Percentiles rank a stretch among this genome's conserved stretches.
phyloP scores from a whole-genome alignment of 2,888 invertebrate species.

The Amorpha juglandis region DNA sequence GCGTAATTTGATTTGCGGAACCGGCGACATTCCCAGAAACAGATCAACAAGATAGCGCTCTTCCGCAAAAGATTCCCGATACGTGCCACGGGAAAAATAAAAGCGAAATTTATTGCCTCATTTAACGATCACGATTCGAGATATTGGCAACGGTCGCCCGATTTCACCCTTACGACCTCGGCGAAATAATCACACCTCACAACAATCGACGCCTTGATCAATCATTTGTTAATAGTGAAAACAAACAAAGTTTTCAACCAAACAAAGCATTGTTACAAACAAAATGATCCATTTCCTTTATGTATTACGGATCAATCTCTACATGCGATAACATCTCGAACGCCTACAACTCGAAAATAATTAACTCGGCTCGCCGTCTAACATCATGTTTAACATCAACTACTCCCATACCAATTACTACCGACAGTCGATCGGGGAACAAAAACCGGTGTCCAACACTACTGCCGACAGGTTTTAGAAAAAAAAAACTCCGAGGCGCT shows the following conservation, averaged over 20 bases:
- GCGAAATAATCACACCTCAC: slow-evolving; percentile 1
- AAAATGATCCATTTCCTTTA: slow-evolving; percentile 70
- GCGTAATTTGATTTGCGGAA: slow-evolving; percentile 76
- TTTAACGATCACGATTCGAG: slow-evolving; percentile 44
- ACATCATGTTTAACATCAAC: slow-evolving; percentile 80
- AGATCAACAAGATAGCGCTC: slow-evolving; percentile 60
- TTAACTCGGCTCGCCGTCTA: slow-evolving; percentile 77
- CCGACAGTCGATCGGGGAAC: slow-evolving; percentile 73
- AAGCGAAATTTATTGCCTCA: slow-evolving; percentile 45
- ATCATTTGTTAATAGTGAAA: slow-evolving; percentile 33
- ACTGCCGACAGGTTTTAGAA: slow-evolving; percentile 57
- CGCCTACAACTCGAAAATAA: slow-evolving; percentile 82
- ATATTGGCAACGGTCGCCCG: slow-evolving; percentile 23
- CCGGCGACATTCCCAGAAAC: slow-evolving; percentile 69
- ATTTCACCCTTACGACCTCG: slow-evolving; percentile 7
- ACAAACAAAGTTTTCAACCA: slow-evolving; percentile 50
- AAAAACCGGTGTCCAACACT: slow-evolving; percentile 74
- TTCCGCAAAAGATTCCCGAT: slow-evolving; percentile 63
- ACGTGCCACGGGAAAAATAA: slow-evolving; percentile 48
- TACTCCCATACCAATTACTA: slow-evolving; percentile 83
- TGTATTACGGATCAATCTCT: slow-evolving; percentile 64
- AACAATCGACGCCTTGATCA: slow-evolving; percentile 8
- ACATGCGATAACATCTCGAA: slow-evolving; percentile 68
- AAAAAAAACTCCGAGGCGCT: slow-evolving; percentile 56
- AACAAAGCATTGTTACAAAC: slow-evolving; percentile 62